Percentiles rank a stretch among this genome's conserved stretches.
phyloP scores from a whole-genome alignment of 2,113 vertebrate genomes.

The Alosa alosa region DNA sequence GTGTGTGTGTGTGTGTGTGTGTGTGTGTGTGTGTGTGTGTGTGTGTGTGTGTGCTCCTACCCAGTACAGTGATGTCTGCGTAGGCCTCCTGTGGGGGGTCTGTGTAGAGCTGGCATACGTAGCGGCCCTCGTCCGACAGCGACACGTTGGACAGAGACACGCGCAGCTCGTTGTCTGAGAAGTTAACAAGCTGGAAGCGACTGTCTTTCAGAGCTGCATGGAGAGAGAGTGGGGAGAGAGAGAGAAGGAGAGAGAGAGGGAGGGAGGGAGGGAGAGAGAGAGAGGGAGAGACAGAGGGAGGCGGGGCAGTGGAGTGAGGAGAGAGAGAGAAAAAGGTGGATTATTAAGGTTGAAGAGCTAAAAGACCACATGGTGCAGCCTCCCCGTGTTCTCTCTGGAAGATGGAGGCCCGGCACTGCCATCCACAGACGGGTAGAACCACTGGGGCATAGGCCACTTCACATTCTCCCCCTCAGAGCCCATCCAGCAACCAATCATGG shows the following conservation, averaged over 20 bases:
- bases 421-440: too few relatives aligned
- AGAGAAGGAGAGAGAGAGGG: not conserved
- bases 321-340: not conserved
- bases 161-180: conserved; percentile 96
- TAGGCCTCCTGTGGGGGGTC: conserved; percentile 97
- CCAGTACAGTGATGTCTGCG: conserved; percentile 90
- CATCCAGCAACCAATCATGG: too few relatives aligned
- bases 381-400: too few relatives aligned
- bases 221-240: conserved; percentile 38
- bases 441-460: too few relatives aligned
- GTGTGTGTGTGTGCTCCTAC: conserved; percentile 14
- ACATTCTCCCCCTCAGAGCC: too few relatives aligned
- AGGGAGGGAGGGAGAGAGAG: not conserved
- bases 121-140: conserved; percentile 91
- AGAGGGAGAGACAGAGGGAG: not conserved
- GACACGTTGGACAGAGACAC: conserved; percentile 98
- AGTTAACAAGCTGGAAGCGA: conserved; percentile 99
- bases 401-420: too few relatives aligned
- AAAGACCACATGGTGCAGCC: too few relatives aligned
- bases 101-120: conserved; percentile 98
- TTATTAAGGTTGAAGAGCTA: too few relatives aligned
- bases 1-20: conserved; percentile 24
- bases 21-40: conserved; percentile 25
- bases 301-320: not conserved
- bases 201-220: conserved; percentile 94